These are phyloP conservation scores for Acrossocheilus fasciatus DNA, from an alignment of 2,797 vertebrate genomes.

Conservation along the genomic window DNA sequence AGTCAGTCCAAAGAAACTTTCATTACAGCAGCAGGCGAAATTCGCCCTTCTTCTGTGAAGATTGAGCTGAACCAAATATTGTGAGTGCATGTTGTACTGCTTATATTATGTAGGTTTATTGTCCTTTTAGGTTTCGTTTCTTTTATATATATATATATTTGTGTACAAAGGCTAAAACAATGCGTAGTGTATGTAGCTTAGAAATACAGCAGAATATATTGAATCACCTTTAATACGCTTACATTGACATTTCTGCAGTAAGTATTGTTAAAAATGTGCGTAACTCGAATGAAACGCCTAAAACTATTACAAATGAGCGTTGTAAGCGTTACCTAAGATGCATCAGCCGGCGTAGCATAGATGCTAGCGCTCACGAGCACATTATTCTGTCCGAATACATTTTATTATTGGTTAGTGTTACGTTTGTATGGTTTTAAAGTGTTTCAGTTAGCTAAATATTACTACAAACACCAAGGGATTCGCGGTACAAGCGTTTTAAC, in stretches of 20 bases:
- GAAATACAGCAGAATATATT: background rate
- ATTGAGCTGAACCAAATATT: conserved; percentile 32
- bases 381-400: background rate
- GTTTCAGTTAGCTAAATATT: accelerated
- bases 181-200: background rate
- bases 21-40: conserved; percentile 32
- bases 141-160: background rate
- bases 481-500: background rate
- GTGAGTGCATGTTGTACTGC: conserved; percentile 19
- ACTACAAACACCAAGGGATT: background rate
- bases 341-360: conserved; percentile 19
- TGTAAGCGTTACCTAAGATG: conserved; percentile 7
- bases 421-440: background rate
- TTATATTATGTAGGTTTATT: background rate
- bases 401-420: background rate
- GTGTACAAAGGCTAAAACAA: background rate
- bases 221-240: background rate
- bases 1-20: conserved; percentile 37
- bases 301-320: background rate
- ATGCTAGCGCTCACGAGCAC: conserved; percentile 28
- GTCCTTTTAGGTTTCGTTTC: background rate
- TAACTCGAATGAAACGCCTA: background rate
- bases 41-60: conserved; percentile 50
- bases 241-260: background rate
- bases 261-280: background rate